Conservation (phyloP, 2,888 invertebrate genomes). For the Conomelus anceps region DNA sequence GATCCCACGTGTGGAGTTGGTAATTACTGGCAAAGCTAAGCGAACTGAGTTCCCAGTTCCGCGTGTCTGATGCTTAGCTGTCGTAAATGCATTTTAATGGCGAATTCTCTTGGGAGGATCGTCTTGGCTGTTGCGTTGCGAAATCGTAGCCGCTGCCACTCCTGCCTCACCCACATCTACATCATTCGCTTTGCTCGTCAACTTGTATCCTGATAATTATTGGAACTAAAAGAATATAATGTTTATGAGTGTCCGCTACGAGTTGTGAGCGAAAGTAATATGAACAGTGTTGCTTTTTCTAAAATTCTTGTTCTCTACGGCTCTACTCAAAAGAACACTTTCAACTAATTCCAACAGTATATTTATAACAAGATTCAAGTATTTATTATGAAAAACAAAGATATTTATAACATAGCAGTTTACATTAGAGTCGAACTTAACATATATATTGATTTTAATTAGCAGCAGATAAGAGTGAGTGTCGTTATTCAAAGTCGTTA, state of each 20-base stretch:
- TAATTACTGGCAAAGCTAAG: not conserved
- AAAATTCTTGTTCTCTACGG: not conserved
- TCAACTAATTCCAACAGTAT: not conserved
- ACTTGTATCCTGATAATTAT: not conserved
- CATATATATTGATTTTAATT: too few species aligned
- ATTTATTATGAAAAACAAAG: not conserved
- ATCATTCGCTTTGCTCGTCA: not conserved
- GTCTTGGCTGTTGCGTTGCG: not conserved
- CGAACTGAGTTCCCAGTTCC: not conserved
- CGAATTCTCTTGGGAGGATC: not conserved
- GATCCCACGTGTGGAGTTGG: not conserved
- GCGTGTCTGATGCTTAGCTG: not conserved
- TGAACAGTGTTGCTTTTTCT: not conserved
- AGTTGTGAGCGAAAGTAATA: not conserved
- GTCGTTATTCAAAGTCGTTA: too few species aligned
- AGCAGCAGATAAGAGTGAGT: too few species aligned
- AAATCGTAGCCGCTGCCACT: not conserved
- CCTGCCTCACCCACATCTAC: not conserved
- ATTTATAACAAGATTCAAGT: not conserved
- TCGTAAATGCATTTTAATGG: not conserved
- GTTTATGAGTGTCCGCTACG: not conserved
- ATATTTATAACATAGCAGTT: too few species aligned
- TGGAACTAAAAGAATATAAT: not conserved
- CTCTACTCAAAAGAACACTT: not conserved
- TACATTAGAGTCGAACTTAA: too few species aligned